phyloP scores from a whole-genome alignment of 1,140 invertebrate genomes.

The Aphaenogaster floridana region DNA sequence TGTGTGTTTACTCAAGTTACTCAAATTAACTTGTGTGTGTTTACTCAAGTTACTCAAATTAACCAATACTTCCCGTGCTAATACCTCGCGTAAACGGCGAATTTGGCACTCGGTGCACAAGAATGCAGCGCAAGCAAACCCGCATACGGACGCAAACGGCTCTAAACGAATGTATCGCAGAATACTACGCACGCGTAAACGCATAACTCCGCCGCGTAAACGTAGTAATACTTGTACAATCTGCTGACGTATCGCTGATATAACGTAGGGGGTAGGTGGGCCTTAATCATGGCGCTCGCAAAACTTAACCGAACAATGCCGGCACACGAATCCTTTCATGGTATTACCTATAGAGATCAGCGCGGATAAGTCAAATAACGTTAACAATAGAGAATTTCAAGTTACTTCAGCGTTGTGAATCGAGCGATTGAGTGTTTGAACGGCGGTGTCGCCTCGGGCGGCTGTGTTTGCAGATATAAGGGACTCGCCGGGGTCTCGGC shows the following conservation, averaged over 20 bases:
- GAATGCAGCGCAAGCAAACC: too few species aligned
- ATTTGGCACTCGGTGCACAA: too few species aligned
- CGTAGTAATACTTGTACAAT: background rate
- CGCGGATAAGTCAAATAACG: conserved; percentile 82
- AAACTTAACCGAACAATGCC: conserved; percentile 48
- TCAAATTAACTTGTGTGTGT: too few species aligned
- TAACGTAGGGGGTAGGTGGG: background rate
- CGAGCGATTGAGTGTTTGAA: conserved; percentile 85
- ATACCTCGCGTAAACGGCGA: too few species aligned
- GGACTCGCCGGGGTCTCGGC: conserved; percentile 62
- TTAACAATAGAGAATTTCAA: conserved; percentile 82
- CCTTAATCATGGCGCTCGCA: conserved; percentile 53
- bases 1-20: too few species aligned
- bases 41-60: too few species aligned
- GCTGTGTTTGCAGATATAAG: conserved; percentile 82
- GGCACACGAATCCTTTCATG: conserved; percentile 63
- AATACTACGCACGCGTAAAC: too few species aligned
- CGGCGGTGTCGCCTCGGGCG: conserved; percentile 80
- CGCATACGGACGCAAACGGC: too few species aligned
- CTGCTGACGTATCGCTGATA: background rate
- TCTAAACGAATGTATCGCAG: too few species aligned
- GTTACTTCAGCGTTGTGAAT: conserved; percentile 78
- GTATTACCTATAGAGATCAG: conserved; percentile 78
- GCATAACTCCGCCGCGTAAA: too few species aligned
- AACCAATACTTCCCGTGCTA: too few species aligned